These are phyloP conservation scores for Philantomba maxwellii DNA, from an alignment of 2,113 vertebrate species.

Conservation along the genomic window DNA sequence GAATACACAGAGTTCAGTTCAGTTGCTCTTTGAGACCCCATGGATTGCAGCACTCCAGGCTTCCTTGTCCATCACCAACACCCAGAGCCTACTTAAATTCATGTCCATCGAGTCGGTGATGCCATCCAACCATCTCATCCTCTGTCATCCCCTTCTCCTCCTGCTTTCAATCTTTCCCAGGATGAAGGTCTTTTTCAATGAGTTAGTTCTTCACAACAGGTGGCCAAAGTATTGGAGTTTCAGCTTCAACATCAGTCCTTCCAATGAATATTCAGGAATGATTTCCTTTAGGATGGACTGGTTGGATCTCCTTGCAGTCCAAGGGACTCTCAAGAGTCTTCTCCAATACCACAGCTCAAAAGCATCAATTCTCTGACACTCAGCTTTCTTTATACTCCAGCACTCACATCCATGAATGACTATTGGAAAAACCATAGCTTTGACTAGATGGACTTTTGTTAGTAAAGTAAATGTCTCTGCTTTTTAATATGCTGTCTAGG, in stretches of 20 bases:
- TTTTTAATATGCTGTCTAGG: not conserved
- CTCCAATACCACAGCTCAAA: not conserved
- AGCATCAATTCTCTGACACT: not conserved
- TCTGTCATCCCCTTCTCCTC: not conserved
- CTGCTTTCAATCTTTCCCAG: not conserved
- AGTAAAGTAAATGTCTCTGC: not conserved
- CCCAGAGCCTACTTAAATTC: not conserved
- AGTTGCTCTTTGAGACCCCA: not conserved
- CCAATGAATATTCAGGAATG: not conserved
- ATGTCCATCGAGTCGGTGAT: rapidly evolving
- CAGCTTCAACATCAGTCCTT: not conserved
- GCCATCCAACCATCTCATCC: not conserved
- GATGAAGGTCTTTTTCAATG: not conserved
- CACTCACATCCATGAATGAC: not conserved
- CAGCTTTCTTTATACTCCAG: not conserved
- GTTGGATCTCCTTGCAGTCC: not conserved
- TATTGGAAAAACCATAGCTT: not conserved
- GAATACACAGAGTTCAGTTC: not conserved
- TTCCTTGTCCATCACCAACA: not conserved
- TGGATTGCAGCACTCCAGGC: not conserved
- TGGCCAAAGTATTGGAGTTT: not conserved
- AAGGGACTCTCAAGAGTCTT: not conserved
- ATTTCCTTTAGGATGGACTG: not conserved
- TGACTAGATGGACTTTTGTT: not conserved
- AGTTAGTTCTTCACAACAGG: not conserved